phyloP scores from a whole-genome alignment of 2,888 invertebrate species.

The Aspidapion aeneum region DNA sequence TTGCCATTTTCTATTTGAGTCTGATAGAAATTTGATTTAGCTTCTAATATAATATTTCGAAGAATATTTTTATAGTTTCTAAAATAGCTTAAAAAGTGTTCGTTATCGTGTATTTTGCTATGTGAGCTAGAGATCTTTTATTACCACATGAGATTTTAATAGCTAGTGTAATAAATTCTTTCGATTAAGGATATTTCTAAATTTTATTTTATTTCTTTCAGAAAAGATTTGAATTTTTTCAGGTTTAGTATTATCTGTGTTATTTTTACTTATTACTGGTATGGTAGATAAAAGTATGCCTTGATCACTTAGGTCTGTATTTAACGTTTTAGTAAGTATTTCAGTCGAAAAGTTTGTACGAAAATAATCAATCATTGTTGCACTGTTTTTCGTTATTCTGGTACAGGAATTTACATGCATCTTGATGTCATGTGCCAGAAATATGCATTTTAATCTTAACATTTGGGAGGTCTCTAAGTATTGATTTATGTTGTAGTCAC shows the following conservation, averaged over 20 bases:
- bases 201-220: neutral
- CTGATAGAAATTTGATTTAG: neutral
- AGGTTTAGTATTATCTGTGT: neutral
- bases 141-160: neutral
- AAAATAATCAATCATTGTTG: neutral
- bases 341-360: neutral
- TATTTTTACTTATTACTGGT: neutral
- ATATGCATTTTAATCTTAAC: neutral
- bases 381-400: neutral
- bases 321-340: neutral
- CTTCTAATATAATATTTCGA: neutral
- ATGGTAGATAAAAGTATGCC: neutral
- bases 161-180: neutral
- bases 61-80: neutral
- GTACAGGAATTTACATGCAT: neutral
- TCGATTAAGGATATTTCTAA: neutral
- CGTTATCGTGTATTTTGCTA: neutral
- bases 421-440: neutral
- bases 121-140: neutral
- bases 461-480: neutral
- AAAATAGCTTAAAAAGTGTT: neutral
- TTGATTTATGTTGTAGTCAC: neutral
- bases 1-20: neutral
- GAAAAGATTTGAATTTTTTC: neutral
- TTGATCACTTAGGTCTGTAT: neutral